Percentiles rank a stretch among this genome's conserved stretches.
Conservation (phyloP, 2,113 vertebrate species). For the Bostrychus sinensis region DNA sequence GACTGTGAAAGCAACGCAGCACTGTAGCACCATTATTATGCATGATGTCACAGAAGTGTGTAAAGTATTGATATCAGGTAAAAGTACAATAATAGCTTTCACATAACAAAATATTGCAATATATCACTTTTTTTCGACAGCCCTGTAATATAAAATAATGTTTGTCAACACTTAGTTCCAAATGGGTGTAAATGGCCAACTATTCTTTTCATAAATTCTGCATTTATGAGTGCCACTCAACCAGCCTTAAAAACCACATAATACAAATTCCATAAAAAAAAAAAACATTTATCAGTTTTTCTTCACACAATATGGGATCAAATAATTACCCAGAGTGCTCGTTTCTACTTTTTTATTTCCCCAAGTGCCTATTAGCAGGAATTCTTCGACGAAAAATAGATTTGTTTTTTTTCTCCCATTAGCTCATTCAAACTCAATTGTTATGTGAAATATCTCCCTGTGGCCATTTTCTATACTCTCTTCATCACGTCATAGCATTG, state of each 20-base stretch:
- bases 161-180: no score
- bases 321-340: background rate
- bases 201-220: no score
- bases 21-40: no score
- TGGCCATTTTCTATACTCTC: slow-evolving; percentile 21
- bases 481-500: slow-evolving; percentile 16
- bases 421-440: slow-evolving; percentile 8
- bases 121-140: no score
- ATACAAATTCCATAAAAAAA: background rate
- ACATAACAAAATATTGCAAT: no score
- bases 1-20: no score
- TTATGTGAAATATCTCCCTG: slow-evolving; percentile 14
- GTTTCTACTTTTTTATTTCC: background rate
- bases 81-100: no score
- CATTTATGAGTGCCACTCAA: background rate
- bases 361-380: background rate
- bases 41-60: no score
- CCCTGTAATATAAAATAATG: no score
- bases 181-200: no score
- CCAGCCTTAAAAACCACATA: background rate
- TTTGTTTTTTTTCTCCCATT: slow-evolving; percentile 3
- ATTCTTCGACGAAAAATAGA: background rate
- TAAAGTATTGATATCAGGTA: no score
- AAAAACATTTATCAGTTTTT: background rate
- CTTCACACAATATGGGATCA: background rate